Evolutionary conservation across 2,888 invertebrate species (phyloP).

Genomic region (Hypomecis punctinalis): DNA sequence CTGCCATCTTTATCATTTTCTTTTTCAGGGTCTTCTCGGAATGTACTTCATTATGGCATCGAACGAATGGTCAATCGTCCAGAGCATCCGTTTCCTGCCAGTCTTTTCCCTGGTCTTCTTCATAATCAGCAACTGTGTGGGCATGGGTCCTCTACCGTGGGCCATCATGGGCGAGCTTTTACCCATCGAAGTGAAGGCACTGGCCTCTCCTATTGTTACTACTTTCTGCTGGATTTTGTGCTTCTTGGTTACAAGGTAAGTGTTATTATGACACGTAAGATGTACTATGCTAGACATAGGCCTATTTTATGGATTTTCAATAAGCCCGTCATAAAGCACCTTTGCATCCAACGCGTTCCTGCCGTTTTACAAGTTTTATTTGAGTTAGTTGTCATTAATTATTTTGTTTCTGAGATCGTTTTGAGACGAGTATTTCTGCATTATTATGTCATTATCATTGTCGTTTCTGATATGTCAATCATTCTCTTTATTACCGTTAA

Average conservation of each 20-base stretch:
- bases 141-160: slow-evolving; percentile 92
- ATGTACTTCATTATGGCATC: slow-evolving; percentile 87
- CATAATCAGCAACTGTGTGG: slow-evolving; percentile 90
- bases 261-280: neutral
- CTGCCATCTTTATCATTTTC: slow-evolving; percentile 14
- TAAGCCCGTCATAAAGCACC: too few relatives aligned
- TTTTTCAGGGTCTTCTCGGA: slow-evolving; percentile 83
- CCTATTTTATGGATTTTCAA: too few relatives aligned
- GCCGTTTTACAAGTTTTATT: too few relatives aligned
- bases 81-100: slow-evolving; percentile 88
- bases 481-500: neutral
- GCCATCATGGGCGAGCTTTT: slow-evolving; percentile 93
- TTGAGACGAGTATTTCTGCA: too few relatives aligned
- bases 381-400: too few relatives aligned
- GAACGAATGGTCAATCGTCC: slow-evolving; percentile 65
- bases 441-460: too few relatives aligned
- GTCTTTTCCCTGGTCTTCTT: slow-evolving; percentile 89
- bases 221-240: slow-evolving; percentile 91
- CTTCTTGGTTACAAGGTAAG: slow-evolving; percentile 90
- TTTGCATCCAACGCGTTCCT: too few relatives aligned
- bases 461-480: neutral
- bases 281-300: too few relatives aligned
- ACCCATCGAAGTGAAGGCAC: slow-evolving; percentile 90
- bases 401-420: too few relatives aligned
- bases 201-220: slow-evolving; percentile 90